Percentiles rank a stretch among this genome's conserved stretches.
These are phyloP conservation scores for Torymus texanus DNA, from an alignment of 2,888 invertebrate genomes.

Conservation along the genomic window DNA sequence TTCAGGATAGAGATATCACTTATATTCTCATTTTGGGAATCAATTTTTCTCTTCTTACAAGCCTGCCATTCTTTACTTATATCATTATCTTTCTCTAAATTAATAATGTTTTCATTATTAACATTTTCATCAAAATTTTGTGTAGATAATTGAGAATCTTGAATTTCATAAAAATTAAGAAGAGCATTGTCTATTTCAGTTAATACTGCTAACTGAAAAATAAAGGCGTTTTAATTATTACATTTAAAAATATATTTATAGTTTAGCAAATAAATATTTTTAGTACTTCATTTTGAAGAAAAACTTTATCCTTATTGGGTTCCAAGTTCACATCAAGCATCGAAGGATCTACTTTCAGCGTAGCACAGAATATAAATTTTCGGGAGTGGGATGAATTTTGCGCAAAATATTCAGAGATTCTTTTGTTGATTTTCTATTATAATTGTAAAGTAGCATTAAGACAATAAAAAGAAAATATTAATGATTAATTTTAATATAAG, in stretches of 20 bases:
- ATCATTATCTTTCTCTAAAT: conserved; percentile 17
- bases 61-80: conserved; percentile 57
- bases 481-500: too few relatives aligned
- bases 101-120: conserved; percentile 46
- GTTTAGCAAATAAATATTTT: neutral
- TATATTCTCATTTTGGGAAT: conserved; percentile 29
- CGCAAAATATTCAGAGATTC: conserved; percentile 71
- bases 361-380: conserved; percentile 76
- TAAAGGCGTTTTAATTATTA: conserved; percentile 35
- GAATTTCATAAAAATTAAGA: conserved; percentile 66
- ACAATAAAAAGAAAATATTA: conserved; percentile 4
- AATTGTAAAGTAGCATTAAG: neutral
- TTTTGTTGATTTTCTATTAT: conserved; percentile 75
- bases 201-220: conserved; percentile 63
- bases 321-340: conserved; percentile 79
- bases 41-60: conserved; percentile 63
- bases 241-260: conserved; percentile 27
- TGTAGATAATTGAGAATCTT: conserved; percentile 50
- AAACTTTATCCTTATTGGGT: conserved; percentile 78
- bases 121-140: conserved; percentile 49
- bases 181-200: conserved; percentile 63
- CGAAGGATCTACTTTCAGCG: conserved; percentile 73
- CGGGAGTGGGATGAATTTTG: conserved; percentile 69
- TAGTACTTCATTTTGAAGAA: conserved; percentile 76
- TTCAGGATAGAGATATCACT: neutral